Conservation (phyloP, 2,888 invertebrate genomes). For the Trissoscelio sp. region DNA sequence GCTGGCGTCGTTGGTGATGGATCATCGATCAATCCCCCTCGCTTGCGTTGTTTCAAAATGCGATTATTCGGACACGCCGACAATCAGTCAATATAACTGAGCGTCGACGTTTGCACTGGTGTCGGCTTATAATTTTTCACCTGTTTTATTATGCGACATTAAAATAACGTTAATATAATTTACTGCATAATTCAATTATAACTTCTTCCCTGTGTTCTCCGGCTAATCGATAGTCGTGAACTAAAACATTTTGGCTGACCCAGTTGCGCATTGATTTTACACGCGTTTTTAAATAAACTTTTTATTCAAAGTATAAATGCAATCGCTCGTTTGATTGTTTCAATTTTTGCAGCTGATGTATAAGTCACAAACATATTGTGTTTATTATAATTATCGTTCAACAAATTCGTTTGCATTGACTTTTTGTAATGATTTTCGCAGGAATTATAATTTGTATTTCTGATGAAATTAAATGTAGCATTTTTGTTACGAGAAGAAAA, state of each 20-base stretch:
- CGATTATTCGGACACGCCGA: constrained; percentile 4
- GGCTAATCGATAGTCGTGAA: constrained; percentile 31
- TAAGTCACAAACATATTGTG: background rate
- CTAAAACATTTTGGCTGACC: constrained; percentile 37
- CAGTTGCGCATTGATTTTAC: constrained; percentile 12
- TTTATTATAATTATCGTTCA: background rate
- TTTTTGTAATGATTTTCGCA: no score
- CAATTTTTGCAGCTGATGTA: background rate
- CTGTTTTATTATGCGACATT: constrained; percentile 37
- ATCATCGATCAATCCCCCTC: constrained; percentile 28
- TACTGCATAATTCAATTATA: constrained; percentile 39
- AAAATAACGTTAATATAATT: constrained; percentile 54
- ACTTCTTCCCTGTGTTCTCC: constrained; percentile 4
- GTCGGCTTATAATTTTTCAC: constrained; percentile 43
- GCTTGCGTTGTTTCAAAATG: constrained; percentile 28
- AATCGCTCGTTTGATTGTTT: background rate
- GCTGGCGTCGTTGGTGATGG: background rate
- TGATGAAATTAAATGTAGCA: no score
- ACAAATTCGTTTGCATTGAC: no score
- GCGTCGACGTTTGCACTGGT: constrained; percentile 15
- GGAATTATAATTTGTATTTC: no score
- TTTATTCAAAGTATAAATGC: background rate
- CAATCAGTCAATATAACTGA: constrained; percentile 41
- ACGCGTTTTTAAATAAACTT: constrained; percentile 32
- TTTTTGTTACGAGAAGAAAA: no score